Base-by-base conservation (phyloP, 2,797 vertebrate species). In the Sorex maritimensis region DNA sequence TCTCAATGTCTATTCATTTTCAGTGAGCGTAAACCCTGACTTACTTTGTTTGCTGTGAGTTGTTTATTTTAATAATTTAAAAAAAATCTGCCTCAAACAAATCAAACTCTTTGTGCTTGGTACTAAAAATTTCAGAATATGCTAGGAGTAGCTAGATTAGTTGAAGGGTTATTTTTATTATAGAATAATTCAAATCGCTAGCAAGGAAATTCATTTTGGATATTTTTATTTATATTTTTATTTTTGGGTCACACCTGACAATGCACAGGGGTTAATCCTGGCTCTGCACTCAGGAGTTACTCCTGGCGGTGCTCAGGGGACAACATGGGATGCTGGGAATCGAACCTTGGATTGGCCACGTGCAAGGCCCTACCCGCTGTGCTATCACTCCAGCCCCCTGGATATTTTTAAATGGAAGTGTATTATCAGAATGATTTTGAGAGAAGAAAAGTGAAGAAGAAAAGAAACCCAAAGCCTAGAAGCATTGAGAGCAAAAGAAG, bases 61-160 rank as follows among this genome's bases (percentile, higher is more conserved):
- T 81, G 68, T 77, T 93, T 46, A 41, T 94, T 94, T 94, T 86
- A 91, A 96, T 89, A 85, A 90, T 71, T 69, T 26, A 52, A 28
- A 44, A 6, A 46, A 68, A 3, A 46, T 46, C 61, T 73, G 15
- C 41, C 73, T 91, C 44, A 63, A 68, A 88, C 38, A 81, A 52
- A 88, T 84, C 55, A 68, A 74, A 88, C 5, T 52, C 72, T 85
- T 44, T 71, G 49, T 41, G 14, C 7, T 44, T 78, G 19, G 72
- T 78, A 55, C 65, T 87, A 10, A 90, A 80, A 92, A 58, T 88
- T 63, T 44, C 5, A 11, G 63, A 2, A 1, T 24, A 8, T 73
- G 0, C 13, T 44, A 49, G 77, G 68, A 78, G 19, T 38, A 58
- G 9, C 23, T 55, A 28, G 26, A 74, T 61, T 44, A 72, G 26